Conservation (phyloP, 2,797 vertebrate species). For the Bufotes viridis region DNA sequence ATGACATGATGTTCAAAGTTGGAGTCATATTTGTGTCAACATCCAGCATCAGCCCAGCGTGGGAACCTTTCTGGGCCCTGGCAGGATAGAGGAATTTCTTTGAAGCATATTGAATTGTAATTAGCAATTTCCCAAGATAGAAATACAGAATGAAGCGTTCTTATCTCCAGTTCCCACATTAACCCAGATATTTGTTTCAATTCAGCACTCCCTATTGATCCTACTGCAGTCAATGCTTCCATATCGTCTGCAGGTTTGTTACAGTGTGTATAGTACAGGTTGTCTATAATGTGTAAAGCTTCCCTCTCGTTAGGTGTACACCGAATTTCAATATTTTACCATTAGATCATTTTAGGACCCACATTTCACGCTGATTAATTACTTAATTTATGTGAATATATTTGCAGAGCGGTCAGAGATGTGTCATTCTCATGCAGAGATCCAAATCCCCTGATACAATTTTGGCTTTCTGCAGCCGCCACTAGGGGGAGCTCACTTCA, state of each 20-base stretch:
- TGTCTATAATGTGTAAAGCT: not conserved
- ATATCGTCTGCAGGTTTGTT: not conserved
- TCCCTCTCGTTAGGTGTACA: not conserved
- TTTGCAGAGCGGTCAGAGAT: too few relatives aligned
- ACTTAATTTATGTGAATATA: too few relatives aligned
- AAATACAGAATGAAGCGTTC: not conserved
- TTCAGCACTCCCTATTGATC: conserved; percentile 20
- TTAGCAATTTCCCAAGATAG: conserved; percentile 27
- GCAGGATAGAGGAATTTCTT: conserved; percentile 2
- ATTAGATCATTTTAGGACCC: too few relatives aligned
- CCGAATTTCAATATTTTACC: too few relatives aligned
- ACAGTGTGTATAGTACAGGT: not conserved
- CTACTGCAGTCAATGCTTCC: not conserved
- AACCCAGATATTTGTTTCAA: conserved; percentile 19
- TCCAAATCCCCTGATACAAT: too few relatives aligned
- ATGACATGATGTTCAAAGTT: not conserved
- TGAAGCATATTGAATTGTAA: conserved; percentile 34
- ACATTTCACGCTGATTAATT: too few relatives aligned
- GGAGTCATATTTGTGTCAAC: conserved; percentile 16
- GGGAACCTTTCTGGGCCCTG: conserved; percentile 19
- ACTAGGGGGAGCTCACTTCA: too few relatives aligned
- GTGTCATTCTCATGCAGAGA: too few relatives aligned
- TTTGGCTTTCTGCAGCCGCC: too few relatives aligned
- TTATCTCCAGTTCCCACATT: conserved; percentile 4
- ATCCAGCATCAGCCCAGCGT: not conserved